Percentiles rank a stretch among this genome's conserved stretches.
Evolutionary conservation across 2,113 vertebrate genomes (phyloP).

Genomic region (Fukomys damarensis): DNA sequence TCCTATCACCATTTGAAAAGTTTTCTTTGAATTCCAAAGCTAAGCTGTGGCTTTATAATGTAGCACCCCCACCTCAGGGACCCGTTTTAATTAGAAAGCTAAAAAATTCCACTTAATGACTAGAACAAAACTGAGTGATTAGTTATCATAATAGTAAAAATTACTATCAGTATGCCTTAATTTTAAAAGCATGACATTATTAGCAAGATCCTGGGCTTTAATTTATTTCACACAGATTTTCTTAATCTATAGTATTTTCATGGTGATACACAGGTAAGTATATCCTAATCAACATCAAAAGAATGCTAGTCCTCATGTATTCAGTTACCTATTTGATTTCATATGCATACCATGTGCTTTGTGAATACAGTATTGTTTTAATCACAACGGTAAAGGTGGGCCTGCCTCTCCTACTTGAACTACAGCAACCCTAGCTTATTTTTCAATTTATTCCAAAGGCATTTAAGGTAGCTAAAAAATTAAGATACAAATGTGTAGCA

Average conservation of each 20-base stretch:
- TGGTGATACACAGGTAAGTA: not conserved
- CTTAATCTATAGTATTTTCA: not conserved
- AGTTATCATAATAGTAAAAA: not conserved
- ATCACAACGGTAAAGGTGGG: not conserved
- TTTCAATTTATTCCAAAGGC: not conserved
- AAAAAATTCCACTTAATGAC: not conserved
- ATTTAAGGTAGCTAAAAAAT: constrained; percentile 7
- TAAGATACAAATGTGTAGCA: not conserved
- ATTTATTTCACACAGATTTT: constrained; percentile 32
- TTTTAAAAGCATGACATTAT: not conserved
- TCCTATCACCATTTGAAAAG: not conserved
- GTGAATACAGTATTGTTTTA: not conserved
- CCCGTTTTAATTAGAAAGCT: constrained; percentile 33
- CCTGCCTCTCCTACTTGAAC: not conserved
- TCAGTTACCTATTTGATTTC: not conserved
- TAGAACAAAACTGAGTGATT: constrained; percentile 25
- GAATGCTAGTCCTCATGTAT: not conserved
- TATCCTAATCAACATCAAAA: not conserved
- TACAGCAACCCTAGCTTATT: not conserved
- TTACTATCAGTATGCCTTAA: not conserved
- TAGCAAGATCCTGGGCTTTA: not conserved
- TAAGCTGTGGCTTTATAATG: constrained; percentile 21
- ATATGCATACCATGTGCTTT: not conserved
- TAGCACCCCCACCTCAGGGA: not conserved
- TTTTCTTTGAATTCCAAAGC: constrained; percentile 42